A percentile compares a stretch with the other conserved stretches of the same genome.
phyloP scores from a whole-genome alignment of 1,140 invertebrate species.

The Nomia melanderi region DNA sequence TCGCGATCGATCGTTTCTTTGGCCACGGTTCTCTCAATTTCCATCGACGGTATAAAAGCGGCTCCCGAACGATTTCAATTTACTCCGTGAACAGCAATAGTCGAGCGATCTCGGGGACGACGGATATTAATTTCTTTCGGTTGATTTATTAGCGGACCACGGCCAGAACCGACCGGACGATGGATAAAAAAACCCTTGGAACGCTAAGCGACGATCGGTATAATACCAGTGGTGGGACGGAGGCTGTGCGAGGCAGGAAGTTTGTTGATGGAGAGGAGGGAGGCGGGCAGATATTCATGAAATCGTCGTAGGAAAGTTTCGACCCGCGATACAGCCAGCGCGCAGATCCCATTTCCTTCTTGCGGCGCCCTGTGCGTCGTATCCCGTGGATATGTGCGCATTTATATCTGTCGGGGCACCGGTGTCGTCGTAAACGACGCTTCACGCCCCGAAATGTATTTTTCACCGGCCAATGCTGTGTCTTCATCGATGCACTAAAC shows the following conservation, averaged over 20 bases:
- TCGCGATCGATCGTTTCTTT: slow-evolving; percentile 7
- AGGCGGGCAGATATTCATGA: slow-evolving; percentile 59
- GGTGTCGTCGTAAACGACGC: slow-evolving; percentile 55
- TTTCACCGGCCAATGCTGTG: slow-evolving; percentile 45
- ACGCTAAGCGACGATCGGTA: slow-evolving; percentile 9
- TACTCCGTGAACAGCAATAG: background rate
- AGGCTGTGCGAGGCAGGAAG: slow-evolving; percentile 7
- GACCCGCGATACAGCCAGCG: slow-evolving; percentile 46
- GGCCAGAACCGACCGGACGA: background rate
- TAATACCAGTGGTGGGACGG: background rate
- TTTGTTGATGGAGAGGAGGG: slow-evolving; percentile 18
- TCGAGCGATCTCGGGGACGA: background rate
- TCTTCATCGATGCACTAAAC: slow-evolving; percentile 29
- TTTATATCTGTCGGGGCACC: slow-evolving; percentile 58
- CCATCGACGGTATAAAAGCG: slow-evolving; percentile 6
- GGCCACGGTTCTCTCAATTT: slow-evolving; percentile 20
- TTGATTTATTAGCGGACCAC: slow-evolving; percentile 38
- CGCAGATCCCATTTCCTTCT: slow-evolving; percentile 60
- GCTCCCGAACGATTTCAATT: slow-evolving; percentile 31
- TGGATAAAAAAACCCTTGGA: slow-evolving; percentile 12
- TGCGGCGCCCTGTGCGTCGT: slow-evolving; percentile 16
- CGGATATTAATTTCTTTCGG: slow-evolving; percentile 37
- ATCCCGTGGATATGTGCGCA: slow-evolving; percentile 50
- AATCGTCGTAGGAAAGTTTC: slow-evolving; percentile 63
- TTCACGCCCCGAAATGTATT: slow-evolving; percentile 53